Conservation (phyloP, 2,113 vertebrate species). For the Anarhynchus alexandrinus region DNA sequence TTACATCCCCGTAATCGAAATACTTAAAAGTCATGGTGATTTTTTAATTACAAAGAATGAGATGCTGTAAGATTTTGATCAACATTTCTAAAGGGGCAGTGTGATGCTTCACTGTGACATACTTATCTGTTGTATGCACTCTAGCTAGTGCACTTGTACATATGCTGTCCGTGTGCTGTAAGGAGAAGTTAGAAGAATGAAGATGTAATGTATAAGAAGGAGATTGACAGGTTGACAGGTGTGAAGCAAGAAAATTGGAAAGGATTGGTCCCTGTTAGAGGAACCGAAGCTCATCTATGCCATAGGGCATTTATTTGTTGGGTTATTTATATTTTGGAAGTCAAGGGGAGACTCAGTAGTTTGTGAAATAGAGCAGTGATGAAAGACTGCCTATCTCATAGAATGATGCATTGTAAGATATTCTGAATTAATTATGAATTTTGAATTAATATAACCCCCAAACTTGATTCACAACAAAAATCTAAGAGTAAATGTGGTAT, state of each 20-base stretch:
- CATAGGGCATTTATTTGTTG: neutral
- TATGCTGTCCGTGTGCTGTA: neutral
- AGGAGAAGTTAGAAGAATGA: neutral
- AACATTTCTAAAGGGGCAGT: neutral
- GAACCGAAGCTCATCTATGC: neutral
- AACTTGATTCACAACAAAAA: neutral
- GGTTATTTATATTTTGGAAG: neutral
- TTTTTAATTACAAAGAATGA: neutral
- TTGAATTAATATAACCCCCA: neutral
- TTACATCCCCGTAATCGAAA: neutral
- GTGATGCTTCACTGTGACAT: neutral
- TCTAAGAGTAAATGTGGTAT: neutral
- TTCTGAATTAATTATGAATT: neutral
- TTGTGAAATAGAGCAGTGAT: neutral
- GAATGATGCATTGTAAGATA: neutral
- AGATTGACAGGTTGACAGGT: neutral
- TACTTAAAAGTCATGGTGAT: neutral
- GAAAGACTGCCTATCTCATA: neutral
- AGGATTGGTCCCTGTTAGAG: neutral
- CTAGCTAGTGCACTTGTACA: neutral
- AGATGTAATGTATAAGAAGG: fast-evolving
- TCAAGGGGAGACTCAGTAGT: neutral
- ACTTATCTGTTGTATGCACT: neutral
- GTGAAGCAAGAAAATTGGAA: neutral
- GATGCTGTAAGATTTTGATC: neutral